A percentile compares a stretch with the other conserved stretches of the same genome.
Conservation (phyloP, 2,113 vertebrate species). For the Aleadryas rufinucha region DNA sequence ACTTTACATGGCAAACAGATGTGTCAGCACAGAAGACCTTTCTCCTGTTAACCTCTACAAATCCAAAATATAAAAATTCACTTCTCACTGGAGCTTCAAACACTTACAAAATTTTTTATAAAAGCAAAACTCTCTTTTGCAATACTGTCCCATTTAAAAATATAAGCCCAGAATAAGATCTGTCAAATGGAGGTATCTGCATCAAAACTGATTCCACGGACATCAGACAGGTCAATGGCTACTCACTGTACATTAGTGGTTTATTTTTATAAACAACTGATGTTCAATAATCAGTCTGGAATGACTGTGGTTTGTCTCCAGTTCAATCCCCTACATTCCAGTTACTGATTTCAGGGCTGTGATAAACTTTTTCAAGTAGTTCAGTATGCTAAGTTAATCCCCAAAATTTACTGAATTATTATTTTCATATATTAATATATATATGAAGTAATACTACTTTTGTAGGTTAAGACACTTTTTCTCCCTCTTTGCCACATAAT, state of each 20-base stretch:
- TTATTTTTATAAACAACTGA: neutral
- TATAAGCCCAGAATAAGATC: neutral
- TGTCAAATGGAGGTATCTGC: neutral
- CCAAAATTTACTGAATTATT: neutral
- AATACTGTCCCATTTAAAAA: neutral
- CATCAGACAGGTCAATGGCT: neutral
- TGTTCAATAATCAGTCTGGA: neutral
- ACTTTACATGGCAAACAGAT: neutral
- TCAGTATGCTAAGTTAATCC: neutral
- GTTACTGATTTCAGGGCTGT: neutral
- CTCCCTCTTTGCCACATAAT: neutral
- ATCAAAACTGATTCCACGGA: neutral
- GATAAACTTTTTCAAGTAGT: neutral
- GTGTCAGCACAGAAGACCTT: neutral
- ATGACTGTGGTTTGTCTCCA: neutral
- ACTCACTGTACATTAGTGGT: neutral
- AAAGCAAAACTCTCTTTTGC: neutral
- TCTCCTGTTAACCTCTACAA: neutral
- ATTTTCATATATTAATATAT: neutral
- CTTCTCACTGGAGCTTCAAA: neutral
- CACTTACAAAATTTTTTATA: fast-evolving
- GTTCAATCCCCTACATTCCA: neutral
- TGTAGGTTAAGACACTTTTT: neutral
- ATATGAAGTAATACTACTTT: neutral
- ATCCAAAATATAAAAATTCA: neutral